phyloP scores from a whole-genome alignment of 2,888 invertebrate species.

The Troilus luridus region DNA sequence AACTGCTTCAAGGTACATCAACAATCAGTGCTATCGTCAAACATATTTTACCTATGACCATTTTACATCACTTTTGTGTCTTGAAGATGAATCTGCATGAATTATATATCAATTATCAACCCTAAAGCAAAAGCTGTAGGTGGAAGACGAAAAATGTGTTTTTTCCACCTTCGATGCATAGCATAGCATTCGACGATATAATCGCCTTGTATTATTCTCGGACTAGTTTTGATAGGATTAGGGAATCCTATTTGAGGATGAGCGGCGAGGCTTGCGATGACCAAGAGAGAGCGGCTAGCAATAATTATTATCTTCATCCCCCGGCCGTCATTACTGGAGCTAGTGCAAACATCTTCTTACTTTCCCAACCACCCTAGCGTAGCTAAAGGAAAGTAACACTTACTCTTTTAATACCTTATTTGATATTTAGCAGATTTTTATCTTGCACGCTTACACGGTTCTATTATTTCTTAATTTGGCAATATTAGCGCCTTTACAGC shows the following conservation, averaged over 20 bases:
- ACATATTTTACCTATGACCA: no score
- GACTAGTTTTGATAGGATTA: neutral
- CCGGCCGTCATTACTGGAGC: neutral
- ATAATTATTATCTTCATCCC: conserved; percentile 2
- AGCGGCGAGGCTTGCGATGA: neutral
- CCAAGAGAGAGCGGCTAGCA: neutral
- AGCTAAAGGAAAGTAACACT: neutral
- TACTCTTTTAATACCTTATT: conserved; percentile 13
- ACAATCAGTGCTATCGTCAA: no score
- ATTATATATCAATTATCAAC: no score
- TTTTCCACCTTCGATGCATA: no score
- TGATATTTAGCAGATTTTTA: neutral
- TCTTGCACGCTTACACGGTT: neutral
- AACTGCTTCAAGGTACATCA: no score
- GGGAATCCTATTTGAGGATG: neutral
- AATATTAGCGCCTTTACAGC: neutral
- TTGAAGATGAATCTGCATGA: no score
- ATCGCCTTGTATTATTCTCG: no score
- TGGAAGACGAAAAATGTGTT: no score
- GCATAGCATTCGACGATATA: no score
- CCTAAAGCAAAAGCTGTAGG: no score
- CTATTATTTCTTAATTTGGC: neutral
- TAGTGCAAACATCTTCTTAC: conserved; percentile 33
- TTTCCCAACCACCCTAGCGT: conserved; percentile 29
- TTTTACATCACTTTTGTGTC: no score